Evolutionary conservation across 2,888 invertebrate species (phyloP).

Genomic region (Capitulum mitella): DNA sequence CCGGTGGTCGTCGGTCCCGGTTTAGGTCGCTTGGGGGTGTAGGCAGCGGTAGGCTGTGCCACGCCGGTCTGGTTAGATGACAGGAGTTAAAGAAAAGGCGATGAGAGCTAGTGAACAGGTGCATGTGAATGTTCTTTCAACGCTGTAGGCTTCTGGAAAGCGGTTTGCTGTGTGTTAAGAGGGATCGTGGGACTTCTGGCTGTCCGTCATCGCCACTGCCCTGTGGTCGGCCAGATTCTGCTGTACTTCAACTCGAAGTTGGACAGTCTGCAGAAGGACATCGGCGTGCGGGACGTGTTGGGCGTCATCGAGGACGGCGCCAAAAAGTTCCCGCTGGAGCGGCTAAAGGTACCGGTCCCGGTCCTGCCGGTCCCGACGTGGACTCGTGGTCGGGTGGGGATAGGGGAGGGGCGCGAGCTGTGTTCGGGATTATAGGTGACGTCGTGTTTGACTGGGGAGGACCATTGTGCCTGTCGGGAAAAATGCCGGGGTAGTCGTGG

Average conservation of each 20-base stretch:
- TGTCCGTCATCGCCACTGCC: neutral
- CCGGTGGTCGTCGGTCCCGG: neutral
- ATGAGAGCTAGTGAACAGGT: neutral
- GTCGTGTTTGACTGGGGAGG: too few relatives aligned
- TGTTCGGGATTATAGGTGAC: too few relatives aligned
- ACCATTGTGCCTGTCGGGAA: too few relatives aligned
- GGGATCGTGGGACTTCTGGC: too few relatives aligned
- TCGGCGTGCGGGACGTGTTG: constrained; percentile 80
- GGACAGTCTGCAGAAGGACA: constrained; percentile 54
- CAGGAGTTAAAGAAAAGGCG: neutral
- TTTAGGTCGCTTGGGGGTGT: neutral
- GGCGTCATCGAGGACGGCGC: constrained; percentile 84
- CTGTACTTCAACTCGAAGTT: constrained; percentile 61
- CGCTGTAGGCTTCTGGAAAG: neutral
- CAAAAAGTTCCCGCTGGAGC: constrained; percentile 87
- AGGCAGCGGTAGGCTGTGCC: neutral
- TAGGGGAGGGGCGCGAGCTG: too few relatives aligned
- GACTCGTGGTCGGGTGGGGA: too few relatives aligned
- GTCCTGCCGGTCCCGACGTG: too few relatives aligned
- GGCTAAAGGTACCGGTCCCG: constrained; percentile 86
- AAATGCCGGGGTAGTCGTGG: too few relatives aligned
- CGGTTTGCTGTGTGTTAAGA: too few relatives aligned
- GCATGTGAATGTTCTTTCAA: neutral
- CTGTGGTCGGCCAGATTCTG: constrained; percentile 50
- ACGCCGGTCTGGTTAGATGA: neutral